Conservation (phyloP, 2,888 invertebrate genomes). For the Meghimatium bilineatum region DNA sequence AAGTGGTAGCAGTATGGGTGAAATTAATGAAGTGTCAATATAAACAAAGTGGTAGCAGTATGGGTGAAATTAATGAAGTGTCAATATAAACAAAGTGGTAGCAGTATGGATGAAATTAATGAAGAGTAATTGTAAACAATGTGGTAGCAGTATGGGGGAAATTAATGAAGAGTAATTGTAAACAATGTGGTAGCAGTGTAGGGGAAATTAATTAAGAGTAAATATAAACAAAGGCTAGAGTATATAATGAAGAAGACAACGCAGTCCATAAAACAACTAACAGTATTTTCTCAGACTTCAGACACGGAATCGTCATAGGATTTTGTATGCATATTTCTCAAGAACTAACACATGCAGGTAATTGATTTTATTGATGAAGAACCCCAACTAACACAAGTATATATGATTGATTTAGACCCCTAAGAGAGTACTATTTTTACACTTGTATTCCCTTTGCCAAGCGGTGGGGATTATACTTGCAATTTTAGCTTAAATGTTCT, state of each 20-base stretch:
- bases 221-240: not conserved
- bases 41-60: not conserved
- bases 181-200: not conserved
- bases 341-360: too few relatives aligned
- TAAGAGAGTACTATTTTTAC: too few relatives aligned
- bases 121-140: not conserved
- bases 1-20: not conserved
- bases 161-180: not conserved
- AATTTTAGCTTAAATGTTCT: too few relatives aligned
- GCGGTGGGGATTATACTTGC: too few relatives aligned
- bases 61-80: not conserved
- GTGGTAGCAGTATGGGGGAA: not conserved
- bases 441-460: too few relatives aligned
- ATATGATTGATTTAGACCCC: too few relatives aligned
- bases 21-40: not conserved
- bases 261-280: too few relatives aligned
- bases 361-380: too few relatives aligned
- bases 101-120: not conserved
- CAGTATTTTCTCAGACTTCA: too few relatives aligned
- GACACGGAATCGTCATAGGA: too few relatives aligned
- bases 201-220: not conserved
- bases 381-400: too few relatives aligned
- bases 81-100: not conserved
- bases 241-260: not conserved
- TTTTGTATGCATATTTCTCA: too few relatives aligned